Evolutionary conservation across 2,888 invertebrate genomes (phyloP), one percentile per base, ranked within the genome.

Genomic region (Sepiola atlantica): DNA sequence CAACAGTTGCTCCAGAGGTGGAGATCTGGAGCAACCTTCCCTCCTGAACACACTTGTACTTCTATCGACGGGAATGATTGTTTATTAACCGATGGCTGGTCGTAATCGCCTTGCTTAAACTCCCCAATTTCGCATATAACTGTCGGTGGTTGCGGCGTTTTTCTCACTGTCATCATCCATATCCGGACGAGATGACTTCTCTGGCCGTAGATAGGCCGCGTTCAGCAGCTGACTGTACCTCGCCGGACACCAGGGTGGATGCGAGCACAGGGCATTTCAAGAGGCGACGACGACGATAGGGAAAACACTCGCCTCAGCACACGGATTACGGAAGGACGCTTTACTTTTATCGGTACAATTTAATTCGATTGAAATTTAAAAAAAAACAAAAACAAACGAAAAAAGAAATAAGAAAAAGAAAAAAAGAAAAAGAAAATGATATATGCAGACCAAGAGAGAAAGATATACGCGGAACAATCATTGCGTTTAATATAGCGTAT

Each of bases 1-100:
- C 77, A 77, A 77, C 77, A 77, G 77, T 77, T 77, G 77, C n/a
- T 77, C 77, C 77, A n/a, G 77, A 77, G 77, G 77, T 77, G 61
- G 77, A 32, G 10, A 28, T 77, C 77, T 77, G n/a, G n/a, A n/a
- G n/a, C 16, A 77, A 20, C 16, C 77, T 16, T 77, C 77, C 77
- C 32, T 77, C 77, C n/a, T n/a, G 16, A n/a, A 45, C 32, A 32
- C 32, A 14, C n/a, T 32, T 77, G 14, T 21, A 4, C 12, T 61
- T 77, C n/a, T 77, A 16, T 77, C 77, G n/a, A n/a, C 12, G n/a
- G 77, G n/a, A n/a, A 77, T 77, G n/a, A 32, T 77, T 77, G 77
- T 77, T 77, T 77, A n/a, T 77, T 77, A 77, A 18, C 32, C n/a
- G 77, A n/a, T n/a, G 77, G n/a, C 16, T 77, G n/a, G 32, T n/a